phyloP scores from a whole-genome alignment of 2,797 vertebrate genomes.

The Hydrocynus forskahlii region DNA sequence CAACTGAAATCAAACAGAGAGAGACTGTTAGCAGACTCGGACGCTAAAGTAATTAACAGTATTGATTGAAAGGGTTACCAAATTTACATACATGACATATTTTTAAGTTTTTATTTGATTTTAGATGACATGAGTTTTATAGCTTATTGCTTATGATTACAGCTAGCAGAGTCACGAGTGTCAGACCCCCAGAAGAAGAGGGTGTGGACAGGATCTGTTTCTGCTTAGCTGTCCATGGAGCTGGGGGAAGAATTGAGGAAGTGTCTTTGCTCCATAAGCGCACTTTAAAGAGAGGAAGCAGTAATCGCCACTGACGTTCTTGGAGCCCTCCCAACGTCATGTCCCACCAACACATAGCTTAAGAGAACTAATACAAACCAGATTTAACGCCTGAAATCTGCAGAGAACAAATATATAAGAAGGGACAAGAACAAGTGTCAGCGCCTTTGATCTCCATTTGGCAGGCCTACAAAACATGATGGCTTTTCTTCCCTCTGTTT shows the following conservation, averaged over 20 bases:
- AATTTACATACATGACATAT: too few relatives aligned
- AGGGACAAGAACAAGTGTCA: conserved; percentile 59
- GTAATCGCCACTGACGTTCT: conserved; percentile 46
- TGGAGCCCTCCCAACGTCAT: conserved; percentile 39
- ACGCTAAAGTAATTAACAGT: too few relatives aligned
- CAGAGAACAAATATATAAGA: conserved; percentile 53
- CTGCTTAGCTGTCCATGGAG: conserved; percentile 20
- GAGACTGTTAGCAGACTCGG: too few relatives aligned
- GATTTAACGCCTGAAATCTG: conserved; percentile 52
- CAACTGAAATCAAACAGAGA: too few relatives aligned
- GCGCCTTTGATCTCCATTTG: conserved; percentile 57
- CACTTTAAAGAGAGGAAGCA: conserved; percentile 32
- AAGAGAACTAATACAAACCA: conserved; percentile 69
- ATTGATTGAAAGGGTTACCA: too few relatives aligned
- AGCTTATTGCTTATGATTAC: conserved; percentile 12
- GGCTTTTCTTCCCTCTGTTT: conserved; percentile 27
- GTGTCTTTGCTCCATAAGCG: conserved; percentile 7
- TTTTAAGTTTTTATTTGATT: too few relatives aligned
- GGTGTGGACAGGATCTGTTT: conserved; percentile 32
- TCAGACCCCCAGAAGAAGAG: conserved; percentile 20
- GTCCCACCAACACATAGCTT: conserved; percentile 43
- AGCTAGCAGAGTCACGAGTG: not conserved
- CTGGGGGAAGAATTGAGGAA: conserved; percentile 32
- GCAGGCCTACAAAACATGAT: conserved; percentile 42
- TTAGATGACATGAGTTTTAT: not conserved